These are phyloP conservation scores for Euwallacea similis DNA, from an alignment of 1,140 invertebrate genomes.

Conservation along the genomic window DNA sequence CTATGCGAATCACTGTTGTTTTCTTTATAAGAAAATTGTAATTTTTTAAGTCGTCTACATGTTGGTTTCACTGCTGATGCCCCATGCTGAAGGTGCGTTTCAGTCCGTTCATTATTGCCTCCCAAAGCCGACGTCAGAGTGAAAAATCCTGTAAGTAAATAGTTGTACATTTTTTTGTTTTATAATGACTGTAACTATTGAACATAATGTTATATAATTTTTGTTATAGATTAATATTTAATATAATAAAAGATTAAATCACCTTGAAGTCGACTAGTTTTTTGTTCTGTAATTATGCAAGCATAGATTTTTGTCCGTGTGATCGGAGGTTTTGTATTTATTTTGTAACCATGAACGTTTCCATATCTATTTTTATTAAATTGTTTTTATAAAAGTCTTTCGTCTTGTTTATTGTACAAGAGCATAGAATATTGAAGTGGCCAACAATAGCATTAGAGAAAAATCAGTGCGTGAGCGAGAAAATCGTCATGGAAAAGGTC, in stretches of 20 bases:
- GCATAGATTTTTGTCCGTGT: constrained; percentile 36
- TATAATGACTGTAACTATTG: constrained; percentile 46
- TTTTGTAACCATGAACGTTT: constrained; percentile 47
- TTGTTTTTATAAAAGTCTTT: constrained; percentile 42
- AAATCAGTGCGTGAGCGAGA: no score
- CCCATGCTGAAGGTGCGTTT: neutral
- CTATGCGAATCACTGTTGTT: constrained; percentile 11
- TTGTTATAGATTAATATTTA: constrained; percentile 55
- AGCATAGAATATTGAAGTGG: no score
- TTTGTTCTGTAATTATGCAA: constrained; percentile 42
- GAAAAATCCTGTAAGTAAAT: constrained; percentile 42
- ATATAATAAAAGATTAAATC: constrained; percentile 46
- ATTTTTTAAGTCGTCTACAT: no score
- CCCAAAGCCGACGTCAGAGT: no score
- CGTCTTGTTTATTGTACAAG: no score
- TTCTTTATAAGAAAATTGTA: constrained; percentile 6
- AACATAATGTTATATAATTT: constrained; percentile 53
- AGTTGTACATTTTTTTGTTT: constrained; percentile 54
- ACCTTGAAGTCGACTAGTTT: constrained; percentile 45
- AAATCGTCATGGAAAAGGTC: no score
- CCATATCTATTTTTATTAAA: constrained; percentile 49
- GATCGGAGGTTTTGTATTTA: constrained; percentile 43
- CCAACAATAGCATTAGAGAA: no score
- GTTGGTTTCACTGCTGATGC: constrained; percentile 9
- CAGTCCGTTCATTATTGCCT: neutral